Conservation (phyloP, 30 jellyfish, hydroid and myxozoan genomes). For the Turritopsis rubra region DNA sequence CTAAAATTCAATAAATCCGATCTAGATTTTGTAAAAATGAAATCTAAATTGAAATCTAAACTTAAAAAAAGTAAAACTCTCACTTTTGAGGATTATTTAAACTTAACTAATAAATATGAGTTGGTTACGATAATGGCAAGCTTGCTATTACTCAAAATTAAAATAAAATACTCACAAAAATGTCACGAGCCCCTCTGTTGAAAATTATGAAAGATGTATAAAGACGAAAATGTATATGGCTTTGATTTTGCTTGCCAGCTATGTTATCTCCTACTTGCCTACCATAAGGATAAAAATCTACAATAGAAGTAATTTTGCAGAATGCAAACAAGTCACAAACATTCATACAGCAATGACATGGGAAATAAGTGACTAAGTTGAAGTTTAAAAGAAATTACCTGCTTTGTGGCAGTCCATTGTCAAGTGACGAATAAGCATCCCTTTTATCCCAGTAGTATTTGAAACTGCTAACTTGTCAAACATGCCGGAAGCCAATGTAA, state of each 20-base stretch:
- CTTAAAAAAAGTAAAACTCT: no score
- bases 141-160: no score
- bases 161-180: background rate
- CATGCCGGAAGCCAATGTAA: background rate
- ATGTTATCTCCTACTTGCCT: background rate
- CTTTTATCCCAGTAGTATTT: background rate
- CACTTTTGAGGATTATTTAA: no score
- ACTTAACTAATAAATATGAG: no score
- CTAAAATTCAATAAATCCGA: background rate
- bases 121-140: no score
- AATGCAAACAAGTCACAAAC: background rate
- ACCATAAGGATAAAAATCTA: background rate
- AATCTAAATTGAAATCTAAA: no score
- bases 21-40: no score
- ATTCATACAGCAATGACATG: no score
- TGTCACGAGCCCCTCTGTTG: background rate
- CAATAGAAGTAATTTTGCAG: background rate
- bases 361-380: background rate
- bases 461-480: background rate
- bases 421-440: background rate
- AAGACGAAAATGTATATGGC: background rate
- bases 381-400: background rate
- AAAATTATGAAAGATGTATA: background rate
- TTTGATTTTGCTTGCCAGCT: background rate
- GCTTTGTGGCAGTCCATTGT: background rate